These are phyloP conservation scores for Andricus grossulariae DNA, from an alignment of 1,140 invertebrate genomes.

Conservation along the genomic window DNA sequence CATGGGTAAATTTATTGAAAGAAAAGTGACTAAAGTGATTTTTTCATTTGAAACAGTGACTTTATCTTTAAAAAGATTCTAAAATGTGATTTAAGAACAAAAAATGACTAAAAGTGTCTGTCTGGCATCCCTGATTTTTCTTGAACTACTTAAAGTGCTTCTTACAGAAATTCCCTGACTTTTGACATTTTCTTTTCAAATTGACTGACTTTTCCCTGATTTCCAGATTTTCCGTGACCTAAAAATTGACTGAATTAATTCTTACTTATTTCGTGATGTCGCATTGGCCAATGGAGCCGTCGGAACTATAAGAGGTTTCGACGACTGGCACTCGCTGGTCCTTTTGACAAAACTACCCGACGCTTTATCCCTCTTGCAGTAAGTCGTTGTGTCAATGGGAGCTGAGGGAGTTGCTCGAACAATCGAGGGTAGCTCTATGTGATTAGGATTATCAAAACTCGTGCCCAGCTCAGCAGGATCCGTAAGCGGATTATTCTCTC, in stretches of 20 bases:
- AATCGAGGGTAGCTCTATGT: conserved; percentile 80
- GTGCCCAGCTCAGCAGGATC: conserved; percentile 78
- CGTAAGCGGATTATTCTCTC: conserved; percentile 75
- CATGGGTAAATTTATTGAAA: no score
- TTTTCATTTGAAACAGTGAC: no score
- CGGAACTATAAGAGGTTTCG: conserved; percentile 53
- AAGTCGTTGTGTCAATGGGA: conserved; percentile 83
- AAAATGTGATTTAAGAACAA: no score
- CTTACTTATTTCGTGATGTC: conserved; percentile 66
- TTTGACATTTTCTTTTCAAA: no score
- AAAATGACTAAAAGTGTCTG: no score
- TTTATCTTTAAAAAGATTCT: no score
- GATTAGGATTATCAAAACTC: conserved; percentile 85
- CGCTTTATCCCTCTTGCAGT: conserved; percentile 80
- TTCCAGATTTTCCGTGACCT: no score
- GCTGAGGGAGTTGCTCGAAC: conserved; percentile 64
- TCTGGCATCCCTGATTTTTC: no score
- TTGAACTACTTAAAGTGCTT: no score
- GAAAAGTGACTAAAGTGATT: no score
- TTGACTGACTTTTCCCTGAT: no score
- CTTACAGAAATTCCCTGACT: not conserved
- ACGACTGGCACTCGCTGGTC: conserved; percentile 43
- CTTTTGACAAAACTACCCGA: conserved; percentile 65
- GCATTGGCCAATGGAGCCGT: conserved; percentile 47
- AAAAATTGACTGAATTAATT: conserved; percentile 29